Base-by-base conservation (phyloP, 2,113 vertebrate species). In the Corynorhinus townsendii region DNA sequence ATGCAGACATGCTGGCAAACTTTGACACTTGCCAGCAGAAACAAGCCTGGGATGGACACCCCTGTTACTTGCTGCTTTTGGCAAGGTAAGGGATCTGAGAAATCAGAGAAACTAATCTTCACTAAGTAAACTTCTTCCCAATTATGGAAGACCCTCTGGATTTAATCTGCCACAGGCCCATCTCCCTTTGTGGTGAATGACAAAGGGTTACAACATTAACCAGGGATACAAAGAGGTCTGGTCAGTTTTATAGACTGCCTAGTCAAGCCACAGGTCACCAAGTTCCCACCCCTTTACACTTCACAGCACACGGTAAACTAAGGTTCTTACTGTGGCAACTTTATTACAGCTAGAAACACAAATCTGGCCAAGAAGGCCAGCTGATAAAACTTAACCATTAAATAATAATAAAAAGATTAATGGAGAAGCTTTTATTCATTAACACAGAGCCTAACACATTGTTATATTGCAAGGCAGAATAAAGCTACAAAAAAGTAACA, bases 291-390 rank as follows among this genome's bases (percentile, higher is more conserved):
- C 91, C 28, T 85, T 96, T 38, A 73, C 95, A 93, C 90, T 85
- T 91, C 75, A 97, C 79, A 97, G 90, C 82, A 96, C 93, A 96
- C 84, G 35, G 79, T 96, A 76, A 95, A 96, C 97, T 98, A 97
- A 75, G 52, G 68, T 97, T 97, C 96, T 97, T 96, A 98, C 96
- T 95, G 93, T 97, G 97, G 96, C 94, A 98, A 98, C 97, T 98
- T 98, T 98, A 98, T 98, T 98, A 97, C 91, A 97, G 89, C 98
- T 98, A 98, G 96, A 98, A 97, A 98, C 97, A 98, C 97, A 98
- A 93, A 96, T 96, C 49, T 86, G 96, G 95, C 95, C 96, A 96
- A 96, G 77, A 54, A 33, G 92, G 95, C 95, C 97, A 92, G 59
- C 94, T 96, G 47, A 93, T 94, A 97, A 94, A 97, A 94, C 95